These are phyloP conservation scores for Rambutsinella grinnellia DNA, from an alignment of 2,888 invertebrate species.

Conservation along the genomic window DNA sequence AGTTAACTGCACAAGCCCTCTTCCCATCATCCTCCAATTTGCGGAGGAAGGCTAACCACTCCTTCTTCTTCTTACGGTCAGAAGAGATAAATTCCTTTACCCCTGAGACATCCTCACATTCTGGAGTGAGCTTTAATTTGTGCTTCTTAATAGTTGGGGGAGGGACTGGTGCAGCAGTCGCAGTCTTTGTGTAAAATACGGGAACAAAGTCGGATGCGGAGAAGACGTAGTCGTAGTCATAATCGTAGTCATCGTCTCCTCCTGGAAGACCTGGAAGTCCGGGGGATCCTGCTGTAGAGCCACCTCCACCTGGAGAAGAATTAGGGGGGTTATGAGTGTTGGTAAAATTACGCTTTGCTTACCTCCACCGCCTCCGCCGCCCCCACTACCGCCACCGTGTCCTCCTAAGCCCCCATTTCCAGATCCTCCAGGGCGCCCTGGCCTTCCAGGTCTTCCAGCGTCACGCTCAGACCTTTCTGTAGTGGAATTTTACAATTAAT, in stretches of 20 bases:
- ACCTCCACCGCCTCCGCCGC: slow-evolving; percentile 15
- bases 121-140: neutral
- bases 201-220: slow-evolving; percentile 1
- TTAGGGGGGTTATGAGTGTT: no score
- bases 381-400: neutral
- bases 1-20: slow-evolving; percentile 24
- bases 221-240: neutral
- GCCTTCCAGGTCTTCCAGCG: no score
- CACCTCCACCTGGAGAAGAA: neutral
- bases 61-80: slow-evolving; percentile 1
- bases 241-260: neutral
- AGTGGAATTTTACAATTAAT: no score
- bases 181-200: neutral
- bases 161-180: neutral
- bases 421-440: neutral
- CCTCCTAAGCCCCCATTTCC: neutral
- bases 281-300: neutral
- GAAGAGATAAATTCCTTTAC: slow-evolving; percentile 7
- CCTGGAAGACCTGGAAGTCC: slow-evolving; percentile 14
- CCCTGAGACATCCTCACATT: slow-evolving; percentile 12
- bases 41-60: slow-evolving; percentile 25
- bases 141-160: neutral
- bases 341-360: neutral
- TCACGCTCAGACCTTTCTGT: no score
- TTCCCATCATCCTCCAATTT: slow-evolving; percentile 30